phyloP scores from a whole-genome alignment of 1,140 invertebrate species.

The Oncopeltus fasciatus region DNA sequence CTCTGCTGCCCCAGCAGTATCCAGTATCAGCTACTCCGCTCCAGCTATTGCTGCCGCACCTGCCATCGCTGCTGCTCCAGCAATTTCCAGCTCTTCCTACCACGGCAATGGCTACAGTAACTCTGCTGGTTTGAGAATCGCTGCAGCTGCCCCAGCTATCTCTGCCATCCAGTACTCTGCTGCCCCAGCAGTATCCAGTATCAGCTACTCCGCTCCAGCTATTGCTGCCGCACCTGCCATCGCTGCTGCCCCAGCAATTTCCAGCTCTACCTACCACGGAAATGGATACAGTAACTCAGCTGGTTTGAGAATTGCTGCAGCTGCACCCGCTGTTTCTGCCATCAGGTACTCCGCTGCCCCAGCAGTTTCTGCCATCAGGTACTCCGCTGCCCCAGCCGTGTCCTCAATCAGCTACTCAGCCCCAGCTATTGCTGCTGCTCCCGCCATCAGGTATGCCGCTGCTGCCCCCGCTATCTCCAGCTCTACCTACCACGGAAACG shows the following conservation, averaged over 20 bases:
- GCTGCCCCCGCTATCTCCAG: not conserved
- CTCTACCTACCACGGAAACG: conserved; percentile 7
- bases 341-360: not conserved
- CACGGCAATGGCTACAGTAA: conserved; percentile 6
- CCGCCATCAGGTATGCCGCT: conserved; percentile 15
- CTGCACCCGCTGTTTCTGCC: not conserved
- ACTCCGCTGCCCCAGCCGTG: not conserved
- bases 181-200: not conserved
- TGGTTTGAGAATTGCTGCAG: conserved; percentile 12
- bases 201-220: not conserved
- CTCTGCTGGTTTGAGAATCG: not conserved
- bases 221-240: conserved; percentile 8
- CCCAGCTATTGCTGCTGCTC: not conserved
- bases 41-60: conserved; percentile 12
- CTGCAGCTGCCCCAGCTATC: conserved; percentile 2
- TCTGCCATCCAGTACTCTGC: not conserved
- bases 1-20: conserved; percentile 3
- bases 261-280: not conserved
- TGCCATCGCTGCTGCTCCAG: not conserved
- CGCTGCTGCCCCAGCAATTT: not conserved
- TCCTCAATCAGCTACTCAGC: not conserved
- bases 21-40: not conserved
- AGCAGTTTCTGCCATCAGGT: not conserved
- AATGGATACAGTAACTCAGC: conserved; percentile 5
- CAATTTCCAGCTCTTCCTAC: not conserved